A percentile compares a stretch with the other conserved stretches of the same genome.
These are phyloP conservation scores for Nothobranchius furzeri DNA, from an alignment of 2,113 vertebrate genomes.

Conservation along the genomic window DNA sequence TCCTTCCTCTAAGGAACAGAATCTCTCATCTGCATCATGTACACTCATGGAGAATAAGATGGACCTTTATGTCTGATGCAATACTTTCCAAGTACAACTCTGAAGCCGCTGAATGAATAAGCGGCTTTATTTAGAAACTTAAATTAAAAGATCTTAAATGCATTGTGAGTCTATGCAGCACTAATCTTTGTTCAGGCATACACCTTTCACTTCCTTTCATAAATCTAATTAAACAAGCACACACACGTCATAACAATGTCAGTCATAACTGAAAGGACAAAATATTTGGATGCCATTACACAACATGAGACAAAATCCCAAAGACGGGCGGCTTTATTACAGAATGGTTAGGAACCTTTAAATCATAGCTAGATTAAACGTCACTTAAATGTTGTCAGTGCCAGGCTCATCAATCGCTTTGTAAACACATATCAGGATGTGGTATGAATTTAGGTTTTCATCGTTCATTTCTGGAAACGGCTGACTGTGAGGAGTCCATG, in stretches of 20 bases:
- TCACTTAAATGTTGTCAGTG: background rate
- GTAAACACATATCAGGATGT: background rate
- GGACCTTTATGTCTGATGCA: background rate
- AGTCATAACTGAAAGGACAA: background rate
- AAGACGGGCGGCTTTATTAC: background rate
- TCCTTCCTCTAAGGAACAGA: background rate
- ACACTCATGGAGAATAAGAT: background rate
- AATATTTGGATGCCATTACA: background rate
- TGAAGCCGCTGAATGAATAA: background rate
- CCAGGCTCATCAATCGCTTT: background rate
- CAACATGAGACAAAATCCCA: background rate
- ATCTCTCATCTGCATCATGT: background rate
- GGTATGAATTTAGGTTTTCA: background rate
- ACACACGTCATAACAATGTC: background rate
- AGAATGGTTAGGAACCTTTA: background rate
- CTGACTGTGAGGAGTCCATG: slow-evolving; percentile 26
- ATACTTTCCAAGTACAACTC: background rate
- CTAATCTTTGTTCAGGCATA: too few species aligned
- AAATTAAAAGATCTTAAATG: background rate
- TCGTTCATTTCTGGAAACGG: background rate
- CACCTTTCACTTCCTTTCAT: background rate
- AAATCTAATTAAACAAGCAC: background rate
- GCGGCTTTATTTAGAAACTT: background rate
- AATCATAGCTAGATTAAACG: background rate
- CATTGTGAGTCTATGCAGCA: background rate